Conservation (phyloP, 2,888 invertebrate genomes). For the Spilosoma lubricipeda region DNA sequence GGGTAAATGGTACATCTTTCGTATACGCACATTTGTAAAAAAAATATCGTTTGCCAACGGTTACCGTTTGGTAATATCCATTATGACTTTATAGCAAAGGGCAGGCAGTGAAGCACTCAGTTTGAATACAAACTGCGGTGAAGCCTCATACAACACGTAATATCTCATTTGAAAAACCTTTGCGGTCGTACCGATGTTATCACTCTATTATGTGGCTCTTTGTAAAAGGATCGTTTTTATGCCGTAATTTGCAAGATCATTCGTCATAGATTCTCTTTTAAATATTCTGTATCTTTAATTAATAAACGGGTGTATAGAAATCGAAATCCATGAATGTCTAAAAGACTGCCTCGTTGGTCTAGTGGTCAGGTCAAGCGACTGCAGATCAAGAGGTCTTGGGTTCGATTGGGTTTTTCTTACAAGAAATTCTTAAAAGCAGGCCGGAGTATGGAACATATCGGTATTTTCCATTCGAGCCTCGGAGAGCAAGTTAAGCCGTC, state of each 20-base stretch:
- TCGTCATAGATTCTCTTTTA: not conserved
- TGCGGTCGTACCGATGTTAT: slow-evolving; percentile 65
- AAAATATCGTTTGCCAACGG: slow-evolving; percentile 49
- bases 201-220: slow-evolving; percentile 60
- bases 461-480: too few species aligned
- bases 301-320: not conserved
- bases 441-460: too few species aligned
- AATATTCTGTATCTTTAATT: not conserved
- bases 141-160: slow-evolving; percentile 63
- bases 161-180: slow-evolving; percentile 72
- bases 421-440: too few species aligned
- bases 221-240: slow-evolving; percentile 56
- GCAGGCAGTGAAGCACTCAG: slow-evolving; percentile 55
- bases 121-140: slow-evolving; percentile 77
- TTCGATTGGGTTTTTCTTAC: too few species aligned
- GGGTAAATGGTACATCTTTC: slow-evolving; percentile 14
- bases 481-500: too few species aligned
- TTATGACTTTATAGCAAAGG: slow-evolving; percentile 71
- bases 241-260: slow-evolving; percentile 40
- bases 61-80: slow-evolving; percentile 59
- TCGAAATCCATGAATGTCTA: not conserved
- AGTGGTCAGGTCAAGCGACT: too few species aligned
- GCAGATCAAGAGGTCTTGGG: too few species aligned
- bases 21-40: slow-evolving; percentile 51
- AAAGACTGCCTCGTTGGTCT: too few species aligned